These are phyloP conservation scores for Camponotus pennsylvanicus DNA, from an alignment of 1,140 invertebrate genomes.

Conservation along the genomic window DNA sequence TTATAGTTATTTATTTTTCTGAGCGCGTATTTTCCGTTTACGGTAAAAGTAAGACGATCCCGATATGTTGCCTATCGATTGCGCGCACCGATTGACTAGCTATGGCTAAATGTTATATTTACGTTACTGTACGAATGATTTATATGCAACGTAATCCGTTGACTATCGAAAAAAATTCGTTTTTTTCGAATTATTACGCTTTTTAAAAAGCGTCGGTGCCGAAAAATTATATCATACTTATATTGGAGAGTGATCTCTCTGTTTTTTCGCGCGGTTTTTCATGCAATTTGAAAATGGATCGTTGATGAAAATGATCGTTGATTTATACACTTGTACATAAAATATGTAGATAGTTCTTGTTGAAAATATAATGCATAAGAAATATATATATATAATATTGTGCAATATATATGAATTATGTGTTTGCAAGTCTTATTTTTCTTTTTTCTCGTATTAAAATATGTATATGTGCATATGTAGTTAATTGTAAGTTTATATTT, in stretches of 20 bases:
- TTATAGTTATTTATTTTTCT: conserved; percentile 43
- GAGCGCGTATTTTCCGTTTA: not conserved
- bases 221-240: not conserved
- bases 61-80: conserved; percentile 34
- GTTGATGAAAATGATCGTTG: conserved; percentile 33
- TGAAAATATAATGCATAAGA: conserved; percentile 46
- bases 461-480: not conserved
- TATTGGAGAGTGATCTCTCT: conserved; percentile 33
- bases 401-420: conserved; percentile 24
- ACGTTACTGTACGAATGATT: conserved; percentile 44
- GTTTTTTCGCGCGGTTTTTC: conserved; percentile 6
- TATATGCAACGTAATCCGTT: conserved; percentile 33
- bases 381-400: conserved; percentile 20
- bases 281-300: conserved; percentile 55
- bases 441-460: not conserved
- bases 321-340: conserved; percentile 57
- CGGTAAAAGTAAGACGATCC: conserved; percentile 39
- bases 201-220: conserved; percentile 41
- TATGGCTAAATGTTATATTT: conserved; percentile 46
- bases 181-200: conserved; percentile 38
- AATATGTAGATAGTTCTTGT: conserved; percentile 66
- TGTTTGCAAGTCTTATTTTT: conserved; percentile 17
- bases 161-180: conserved; percentile 40
- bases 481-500: conserved; percentile 29
- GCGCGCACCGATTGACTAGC: conserved; percentile 41